Evolutionary conservation across 2,797 vertebrate genomes (phyloP).

Genomic region (Pitangus sulphuratus): DNA sequence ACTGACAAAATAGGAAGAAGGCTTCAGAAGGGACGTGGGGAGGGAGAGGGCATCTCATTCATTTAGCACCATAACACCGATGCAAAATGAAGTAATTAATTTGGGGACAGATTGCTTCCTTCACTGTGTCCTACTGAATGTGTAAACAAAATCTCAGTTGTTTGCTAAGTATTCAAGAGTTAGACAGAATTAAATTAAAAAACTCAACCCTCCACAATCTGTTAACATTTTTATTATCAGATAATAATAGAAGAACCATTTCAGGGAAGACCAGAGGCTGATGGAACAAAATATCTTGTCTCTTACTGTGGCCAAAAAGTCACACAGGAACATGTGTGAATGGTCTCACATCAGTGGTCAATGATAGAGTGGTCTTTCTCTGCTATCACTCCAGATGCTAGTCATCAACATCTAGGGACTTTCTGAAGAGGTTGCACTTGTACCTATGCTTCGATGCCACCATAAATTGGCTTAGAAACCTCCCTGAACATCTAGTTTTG

Average conservation of each 20-base stretch:
- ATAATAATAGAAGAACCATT: background rate
- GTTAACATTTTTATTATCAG: background rate
- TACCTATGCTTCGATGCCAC: background rate
- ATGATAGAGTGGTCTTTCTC: background rate
- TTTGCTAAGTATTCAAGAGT: slow-evolving; percentile 26
- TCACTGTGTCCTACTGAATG: slow-evolving; percentile 55
- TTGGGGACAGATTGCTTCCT: slow-evolving; percentile 64
- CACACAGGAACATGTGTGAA: background rate
- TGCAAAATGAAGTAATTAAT: slow-evolving; percentile 69
- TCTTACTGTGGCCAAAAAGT: background rate
- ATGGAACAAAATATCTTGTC: background rate
- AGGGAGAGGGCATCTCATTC: slow-evolving; percentile 38
- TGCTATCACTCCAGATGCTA: background rate
- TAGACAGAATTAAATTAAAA: slow-evolving; percentile 18
- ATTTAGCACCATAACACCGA: slow-evolving; percentile 62
- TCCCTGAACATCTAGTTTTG: background rate
- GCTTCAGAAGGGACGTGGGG: background rate
- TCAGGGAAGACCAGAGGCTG: background rate
- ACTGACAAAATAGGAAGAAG: slow-evolving; percentile 41
- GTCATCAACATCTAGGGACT: background rate
- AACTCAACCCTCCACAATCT: background rate
- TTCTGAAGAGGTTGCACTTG: background rate
- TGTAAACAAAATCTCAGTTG: slow-evolving; percentile 64
- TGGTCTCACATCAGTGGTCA: background rate
- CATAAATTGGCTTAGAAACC: background rate